These are phyloP conservation scores for Narcine bancroftii DNA, from an alignment of 2,113 vertebrate genomes.

Conservation along the genomic window DNA sequence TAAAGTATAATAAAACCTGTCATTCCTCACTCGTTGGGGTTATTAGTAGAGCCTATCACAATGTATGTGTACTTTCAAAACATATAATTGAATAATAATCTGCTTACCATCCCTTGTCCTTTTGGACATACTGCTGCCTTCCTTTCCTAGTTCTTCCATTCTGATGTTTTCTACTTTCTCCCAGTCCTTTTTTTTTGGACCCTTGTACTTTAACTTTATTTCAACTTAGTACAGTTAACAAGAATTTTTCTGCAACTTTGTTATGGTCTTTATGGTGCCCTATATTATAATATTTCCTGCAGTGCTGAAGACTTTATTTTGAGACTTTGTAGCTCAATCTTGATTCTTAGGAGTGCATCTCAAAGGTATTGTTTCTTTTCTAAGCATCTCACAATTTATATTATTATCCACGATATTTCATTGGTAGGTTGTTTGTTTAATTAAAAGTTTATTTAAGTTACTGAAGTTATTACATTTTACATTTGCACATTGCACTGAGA, in stretches of 20 bases:
- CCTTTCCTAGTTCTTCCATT: not conserved
- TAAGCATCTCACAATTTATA: not conserved
- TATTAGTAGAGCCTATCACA: no score
- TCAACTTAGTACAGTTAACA: not conserved
- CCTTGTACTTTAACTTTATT: not conserved
- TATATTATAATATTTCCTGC: not conserved
- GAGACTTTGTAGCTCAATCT: not conserved
- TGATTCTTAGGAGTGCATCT: not conserved
- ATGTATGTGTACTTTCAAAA: not conserved
- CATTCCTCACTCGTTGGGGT: no score
- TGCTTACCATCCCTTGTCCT: not conserved
- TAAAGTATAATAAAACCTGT: no score
- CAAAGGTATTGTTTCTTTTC: not conserved
- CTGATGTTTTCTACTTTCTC: not conserved
- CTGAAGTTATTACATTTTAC: not conserved
- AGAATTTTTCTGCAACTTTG: not conserved
- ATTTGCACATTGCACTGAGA: not conserved
- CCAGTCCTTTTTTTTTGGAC: not conserved
- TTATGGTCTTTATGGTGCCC: not conserved
- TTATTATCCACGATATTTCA: not conserved
- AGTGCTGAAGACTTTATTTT: not conserved
- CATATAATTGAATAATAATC: not conserved
- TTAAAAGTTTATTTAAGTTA: not conserved
- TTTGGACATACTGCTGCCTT: not conserved
- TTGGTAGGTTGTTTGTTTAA: not conserved